phyloP scores from a whole-genome alignment of 2,113 vertebrate species.

The Mesembrinibis cayennensis region DNA sequence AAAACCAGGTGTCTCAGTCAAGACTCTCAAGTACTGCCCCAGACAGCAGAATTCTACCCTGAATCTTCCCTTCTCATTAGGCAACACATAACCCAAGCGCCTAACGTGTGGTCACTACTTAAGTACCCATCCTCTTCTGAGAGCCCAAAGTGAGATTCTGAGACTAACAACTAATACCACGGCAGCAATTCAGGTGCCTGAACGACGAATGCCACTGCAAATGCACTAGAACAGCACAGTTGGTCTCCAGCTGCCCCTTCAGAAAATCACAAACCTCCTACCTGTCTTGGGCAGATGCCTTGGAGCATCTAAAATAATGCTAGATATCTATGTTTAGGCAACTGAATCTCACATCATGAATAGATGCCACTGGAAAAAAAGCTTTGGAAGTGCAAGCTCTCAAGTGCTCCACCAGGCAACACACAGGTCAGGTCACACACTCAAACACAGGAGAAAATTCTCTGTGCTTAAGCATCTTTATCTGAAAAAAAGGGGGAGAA shows the following conservation, averaged over 20 bases:
- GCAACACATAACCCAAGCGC: background rate
- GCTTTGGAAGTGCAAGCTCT: background rate
- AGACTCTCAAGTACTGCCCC: background rate
- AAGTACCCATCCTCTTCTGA: background rate
- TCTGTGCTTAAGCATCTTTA: background rate
- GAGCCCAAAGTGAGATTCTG: background rate
- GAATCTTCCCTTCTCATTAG: background rate
- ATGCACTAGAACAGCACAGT: background rate
- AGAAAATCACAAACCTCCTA: background rate
- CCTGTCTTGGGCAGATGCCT: background rate
- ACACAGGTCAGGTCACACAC: rapidly evolving
- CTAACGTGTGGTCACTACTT: background rate
- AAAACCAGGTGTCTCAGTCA: background rate
- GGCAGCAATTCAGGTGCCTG: background rate
- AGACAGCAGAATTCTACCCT: background rate
- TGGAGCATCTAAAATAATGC: background rate
- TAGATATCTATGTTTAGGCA: background rate
- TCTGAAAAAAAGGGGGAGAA: background rate
- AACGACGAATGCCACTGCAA: background rate
- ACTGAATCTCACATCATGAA: background rate
- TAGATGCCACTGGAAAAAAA: background rate
- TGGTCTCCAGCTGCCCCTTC: background rate
- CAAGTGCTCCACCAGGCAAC: background rate
- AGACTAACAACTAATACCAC: background rate
- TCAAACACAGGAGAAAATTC: background rate